These are phyloP conservation scores for Xyrauchen texanus DNA, from an alignment of 2,113 vertebrate species.

Conservation along the genomic window DNA sequence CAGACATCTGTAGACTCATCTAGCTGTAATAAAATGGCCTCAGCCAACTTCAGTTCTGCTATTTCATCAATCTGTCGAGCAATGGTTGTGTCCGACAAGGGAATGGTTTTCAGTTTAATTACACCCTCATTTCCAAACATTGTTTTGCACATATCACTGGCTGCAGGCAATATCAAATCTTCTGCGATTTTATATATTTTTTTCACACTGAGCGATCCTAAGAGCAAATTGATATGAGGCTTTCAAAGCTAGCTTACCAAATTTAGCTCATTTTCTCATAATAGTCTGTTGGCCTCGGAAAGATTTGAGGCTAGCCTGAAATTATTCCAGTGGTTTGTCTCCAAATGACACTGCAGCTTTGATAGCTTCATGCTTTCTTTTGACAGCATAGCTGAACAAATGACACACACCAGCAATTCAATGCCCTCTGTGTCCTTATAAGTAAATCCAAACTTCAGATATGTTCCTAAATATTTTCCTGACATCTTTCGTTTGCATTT, in stretches of 20 bases:
- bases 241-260: slow-evolving; percentile 8
- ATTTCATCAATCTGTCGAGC: not conserved
- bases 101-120: slow-evolving; percentile 8
- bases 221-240: not conserved
- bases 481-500: not conserved
- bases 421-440: not conserved
- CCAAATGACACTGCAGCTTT: not conserved
- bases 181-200: not conserved
- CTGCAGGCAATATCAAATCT: not conserved
- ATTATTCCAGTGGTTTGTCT: slow-evolving; percentile 9
- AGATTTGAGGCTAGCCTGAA: slow-evolving; percentile 1
- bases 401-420: not conserved
- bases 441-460: not conserved
- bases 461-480: not conserved
- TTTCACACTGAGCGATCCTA: not conserved
- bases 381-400: not conserved
- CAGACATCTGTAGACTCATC: not conserved
- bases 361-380: not conserved
- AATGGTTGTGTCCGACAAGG: not conserved
- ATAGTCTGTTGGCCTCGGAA: slow-evolving; percentile 2
- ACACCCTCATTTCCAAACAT: not conserved
- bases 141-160: slow-evolving; percentile 5
- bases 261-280: slow-evolving; percentile 1
- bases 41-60: slow-evolving; percentile 3
- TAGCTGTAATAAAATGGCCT: not conserved